Evolutionary conservation across 2,888 invertebrate genomes (phyloP), one percentile per base, ranked within the genome.

Genomic region (Thymelicus lineola): DNA sequence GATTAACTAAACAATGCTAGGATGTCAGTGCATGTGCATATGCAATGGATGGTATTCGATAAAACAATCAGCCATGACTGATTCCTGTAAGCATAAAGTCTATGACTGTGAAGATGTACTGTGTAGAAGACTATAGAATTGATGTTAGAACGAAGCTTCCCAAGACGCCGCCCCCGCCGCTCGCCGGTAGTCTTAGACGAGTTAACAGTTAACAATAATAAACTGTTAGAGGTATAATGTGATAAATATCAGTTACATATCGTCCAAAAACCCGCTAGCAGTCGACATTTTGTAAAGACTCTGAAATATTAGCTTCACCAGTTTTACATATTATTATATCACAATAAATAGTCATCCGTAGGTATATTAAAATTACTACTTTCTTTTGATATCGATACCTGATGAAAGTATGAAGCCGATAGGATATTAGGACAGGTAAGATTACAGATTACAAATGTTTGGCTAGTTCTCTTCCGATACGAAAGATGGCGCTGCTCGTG

Each of bases 171-270:
- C 75, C 67, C 75, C 76, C 76, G 74, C 71, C 70, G 72, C n/a
- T 71, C 72, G 69, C 75, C 28, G 67, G 48, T 60, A 72, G 76
- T 74, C 81, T 83, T 81, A 84, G 76, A 78, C 80, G 80, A 84
- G 79, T 81, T 77, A 89, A 91, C 88, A 90, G 88, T 87, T 80
- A 90, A 91, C 90, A 91, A 88, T 87, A 88, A 90, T 88, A 88
- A 87, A 89, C 87, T 87, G 88, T 89, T 85, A 86, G 85, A 86
- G 83, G 84, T 87, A 87, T 83, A 85, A 83, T 82, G 83, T 80
- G 82, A 84, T 80, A 81, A 86, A 84, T 79, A 86, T 82, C 78
- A 80, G 77, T 78, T 81, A 82, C 79, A 83, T 78, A 76, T 85
- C 82, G 78, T 82, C 80, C 82, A 87, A 90, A 89, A 89, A 83